phyloP scores from a whole-genome alignment of 2,888 invertebrate genomes.

The Willowsia nigromaculata region DNA sequence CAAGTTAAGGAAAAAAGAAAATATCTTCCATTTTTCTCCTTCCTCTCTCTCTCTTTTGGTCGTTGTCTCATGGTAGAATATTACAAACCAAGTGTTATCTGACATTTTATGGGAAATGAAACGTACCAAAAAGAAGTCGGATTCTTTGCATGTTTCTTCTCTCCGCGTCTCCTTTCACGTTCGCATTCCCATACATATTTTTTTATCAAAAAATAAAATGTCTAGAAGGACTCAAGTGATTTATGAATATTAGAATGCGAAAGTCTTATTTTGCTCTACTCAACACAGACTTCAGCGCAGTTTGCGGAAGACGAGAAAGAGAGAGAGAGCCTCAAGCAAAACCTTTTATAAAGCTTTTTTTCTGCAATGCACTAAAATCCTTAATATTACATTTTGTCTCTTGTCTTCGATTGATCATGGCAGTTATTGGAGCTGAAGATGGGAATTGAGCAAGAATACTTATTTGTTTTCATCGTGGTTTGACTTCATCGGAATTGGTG shows the following conservation, averaged over 20 bases:
- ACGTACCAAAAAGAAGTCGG: constrained; percentile 19
- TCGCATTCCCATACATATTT: constrained; percentile 67
- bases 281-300: background rate
- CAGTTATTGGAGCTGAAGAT: constrained; percentile 30
- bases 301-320: background rate
- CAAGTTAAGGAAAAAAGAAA: background rate
- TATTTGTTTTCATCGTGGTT: background rate
- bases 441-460: background rate
- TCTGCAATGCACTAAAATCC: background rate
- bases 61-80: constrained; percentile 24
- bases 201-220: constrained; percentile 74
- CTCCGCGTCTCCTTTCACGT: background rate
- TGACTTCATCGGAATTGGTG: background rate
- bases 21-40: constrained; percentile 10
- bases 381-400: constrained; percentile 21
- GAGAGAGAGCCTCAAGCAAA: constrained; percentile 7
- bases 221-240: constrained; percentile 74
- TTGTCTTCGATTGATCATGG: constrained; percentile 28
- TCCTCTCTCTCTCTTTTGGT: background rate
- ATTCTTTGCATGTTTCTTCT: constrained; percentile 52
- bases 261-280: constrained; percentile 58
- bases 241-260: constrained; percentile 79
- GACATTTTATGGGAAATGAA: constrained; percentile 77
- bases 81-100: constrained; percentile 72
- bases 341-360: background rate